These are phyloP conservation scores for Mamestra configurata DNA, from an alignment of 1,140 invertebrate species.

Conservation along the genomic window DNA sequence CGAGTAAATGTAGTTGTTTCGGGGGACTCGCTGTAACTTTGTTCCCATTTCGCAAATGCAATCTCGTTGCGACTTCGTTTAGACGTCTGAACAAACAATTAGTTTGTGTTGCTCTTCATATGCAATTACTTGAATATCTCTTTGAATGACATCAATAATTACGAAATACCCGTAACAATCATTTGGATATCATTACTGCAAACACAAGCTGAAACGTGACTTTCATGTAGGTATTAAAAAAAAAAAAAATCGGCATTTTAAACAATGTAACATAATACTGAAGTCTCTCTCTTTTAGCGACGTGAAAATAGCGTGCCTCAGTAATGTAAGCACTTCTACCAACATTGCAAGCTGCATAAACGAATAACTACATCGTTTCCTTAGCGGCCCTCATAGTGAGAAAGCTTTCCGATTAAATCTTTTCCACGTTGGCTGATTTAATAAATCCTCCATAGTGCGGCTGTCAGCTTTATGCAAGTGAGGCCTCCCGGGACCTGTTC, in stretches of 20 bases:
- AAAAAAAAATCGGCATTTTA: too few relatives aligned
- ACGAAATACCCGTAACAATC: too few relatives aligned
- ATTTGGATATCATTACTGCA: too few relatives aligned
- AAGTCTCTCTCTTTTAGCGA: background rate
- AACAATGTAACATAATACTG: background rate
- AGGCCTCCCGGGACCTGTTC: constrained; percentile 29
- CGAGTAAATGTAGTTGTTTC: constrained; percentile 26
- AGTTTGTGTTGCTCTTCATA: constrained; percentile 52
- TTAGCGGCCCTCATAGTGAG: constrained; percentile 28
- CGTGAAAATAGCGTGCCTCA: background rate
- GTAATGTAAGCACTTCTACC: constrained; percentile 17
- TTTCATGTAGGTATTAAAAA: too few relatives aligned
- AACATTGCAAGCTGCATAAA: constrained; percentile 23
- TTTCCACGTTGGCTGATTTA: constrained; percentile 46
- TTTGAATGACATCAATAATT: constrained; percentile 37
- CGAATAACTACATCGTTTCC: constrained; percentile 36
- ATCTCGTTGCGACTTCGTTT: constrained; percentile 63
- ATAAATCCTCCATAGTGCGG: constrained; percentile 34
- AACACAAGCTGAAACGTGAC: too few relatives aligned
- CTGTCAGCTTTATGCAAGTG: constrained; percentile 39
- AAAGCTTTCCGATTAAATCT: constrained; percentile 48
- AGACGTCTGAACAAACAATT: constrained; percentile 56
- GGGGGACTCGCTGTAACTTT: constrained; percentile 44
- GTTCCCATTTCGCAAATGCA: constrained; percentile 59
- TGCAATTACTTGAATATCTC: constrained; percentile 39